Base-by-base conservation (phyloP, 2,888 invertebrate genomes). In the Prenolepis imparis region DNA sequence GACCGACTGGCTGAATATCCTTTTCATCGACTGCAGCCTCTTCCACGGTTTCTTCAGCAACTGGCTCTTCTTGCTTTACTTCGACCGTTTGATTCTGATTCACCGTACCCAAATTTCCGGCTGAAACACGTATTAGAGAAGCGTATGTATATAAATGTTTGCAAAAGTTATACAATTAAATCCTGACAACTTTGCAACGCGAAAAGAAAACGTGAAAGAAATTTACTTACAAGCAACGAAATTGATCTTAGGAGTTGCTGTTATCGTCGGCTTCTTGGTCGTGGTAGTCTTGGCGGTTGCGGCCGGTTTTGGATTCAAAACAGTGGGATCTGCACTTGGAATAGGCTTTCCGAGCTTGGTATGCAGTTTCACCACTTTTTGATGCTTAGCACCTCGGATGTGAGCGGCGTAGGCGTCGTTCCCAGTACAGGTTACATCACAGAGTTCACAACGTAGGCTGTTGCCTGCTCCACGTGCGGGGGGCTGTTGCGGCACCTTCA, bases 401-500 rank as follows among this genome's bases (percentile, higher is more conserved):
- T 99, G 99, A 66, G 99, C 99, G 59, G 99, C 98, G 95, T 99
- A 99, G 0, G 99, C 99, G 96, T 99, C 99, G 81, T 98, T 98
- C 81, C 99, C 99, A 15, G 99, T 99, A 95, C 99, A 99, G 15
- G 99, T 98, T 12, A 99, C 99, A 95, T 99, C 99, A 93, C 99
- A 99, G 85, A 99, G 96, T 95, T 99, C 99, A 95, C 99, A 99
- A 89, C 99, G 97, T 92, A 98, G 95, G 32, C 97, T 97, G 92
- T 96, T 96, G 73, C 97, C 96, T 39, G 96, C 96, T 70, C 96
- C 95, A 91, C 97, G 92, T 44, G 95, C 94, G 1, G 95, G 95
- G 32, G 93, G 93, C 77, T 94, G 93, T 75, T 94, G 93, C 3
- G 96, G 96, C 94, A 97, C 96, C 94, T 98, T 98, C 39, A 97